Evolutionary conservation across 2,888 invertebrate genomes (phyloP).

Genomic region (Tinea semifulvella): DNA sequence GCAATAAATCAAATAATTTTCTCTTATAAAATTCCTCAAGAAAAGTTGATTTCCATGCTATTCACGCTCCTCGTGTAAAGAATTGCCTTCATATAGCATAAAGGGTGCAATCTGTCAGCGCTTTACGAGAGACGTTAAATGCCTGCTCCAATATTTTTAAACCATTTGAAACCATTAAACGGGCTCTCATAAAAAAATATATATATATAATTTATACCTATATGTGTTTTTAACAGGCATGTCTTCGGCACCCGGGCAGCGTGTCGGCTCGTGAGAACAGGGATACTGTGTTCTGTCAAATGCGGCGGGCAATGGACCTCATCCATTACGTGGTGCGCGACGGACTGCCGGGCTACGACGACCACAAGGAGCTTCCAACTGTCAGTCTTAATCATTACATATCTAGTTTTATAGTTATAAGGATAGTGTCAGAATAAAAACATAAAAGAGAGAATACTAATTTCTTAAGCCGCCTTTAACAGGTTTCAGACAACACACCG

Average conservation of each 20-base stretch:
- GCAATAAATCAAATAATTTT: not conserved
- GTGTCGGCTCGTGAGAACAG: slow-evolving; percentile 93
- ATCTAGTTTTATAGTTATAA: not conserved
- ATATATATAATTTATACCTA: not conserved
- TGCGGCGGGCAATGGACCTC: slow-evolving; percentile 95
- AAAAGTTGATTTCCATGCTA: slow-evolving; percentile 1
- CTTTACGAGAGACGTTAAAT: slow-evolving; percentile 29
- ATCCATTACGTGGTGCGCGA: slow-evolving; percentile 98
- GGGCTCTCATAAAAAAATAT: slow-evolving; percentile 18
- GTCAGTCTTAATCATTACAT: not conserved
- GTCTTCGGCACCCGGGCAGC: slow-evolving; percentile 94
- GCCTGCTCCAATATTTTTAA: slow-evolving; percentile 24
- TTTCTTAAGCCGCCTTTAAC: no score
- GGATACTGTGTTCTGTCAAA: slow-evolving; percentile 98
- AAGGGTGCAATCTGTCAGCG: slow-evolving; percentile 41
- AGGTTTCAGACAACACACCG: no score
- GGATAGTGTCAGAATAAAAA: no score
- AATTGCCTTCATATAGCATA: slow-evolving; percentile 17
- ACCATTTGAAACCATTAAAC: slow-evolving; percentile 22
- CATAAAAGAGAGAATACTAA: no score
- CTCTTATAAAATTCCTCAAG: not conserved
- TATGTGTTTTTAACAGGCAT: slow-evolving; percentile 67
- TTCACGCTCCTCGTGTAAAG: not conserved
- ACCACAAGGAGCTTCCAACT: slow-evolving; percentile 48
- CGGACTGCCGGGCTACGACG: slow-evolving; percentile 78